Base-by-base conservation (phyloP, 1,140 invertebrate genomes). In the Coboldia fuscipes region DNA sequence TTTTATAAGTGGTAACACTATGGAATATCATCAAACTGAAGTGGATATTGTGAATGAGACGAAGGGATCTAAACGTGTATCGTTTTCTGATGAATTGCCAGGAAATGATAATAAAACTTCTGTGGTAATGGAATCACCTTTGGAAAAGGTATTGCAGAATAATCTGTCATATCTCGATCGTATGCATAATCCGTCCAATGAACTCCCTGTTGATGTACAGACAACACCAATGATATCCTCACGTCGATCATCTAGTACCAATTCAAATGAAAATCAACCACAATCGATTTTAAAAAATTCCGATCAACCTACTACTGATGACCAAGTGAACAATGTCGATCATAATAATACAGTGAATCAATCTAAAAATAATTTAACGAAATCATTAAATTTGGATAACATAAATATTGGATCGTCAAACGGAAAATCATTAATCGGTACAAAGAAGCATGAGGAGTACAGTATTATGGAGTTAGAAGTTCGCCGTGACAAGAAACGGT, bases 401-500 rank as follows among this genome's bases (percentile, higher is more conserved):
- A 29, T 6, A n/a, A 4, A 15, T 8, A 13, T 10, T 15, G 8
- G 27, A 10, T 29, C 14, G 8, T 10, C 5, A 10, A 6, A 6
- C 6, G 8, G 27, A 29, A 29, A 29, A 29, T 6, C 22, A 23
- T 12, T 12, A 23, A 12, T 7, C 12, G 6, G 12, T 23, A 23
- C 22, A 23, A 23, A 23, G 12, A n/a, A n/a, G 14, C 24, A 27
- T 12, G 17, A 30, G 19, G 23, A 54, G 41, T 54, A 46, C 39
- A 55, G 52, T 41, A 45, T 47, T 23, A 55, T 55, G 52, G 52
- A 55, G 44, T 39, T 54, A 39, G 52, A 55, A 40, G 52, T 51
- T 41, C 43, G 45, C 30, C 47, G 52, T 33, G 52, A 55, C 38
- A 54, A 54, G 34, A 43, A 47, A 22, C 50, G 52, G 19, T 55